These are phyloP conservation scores for Hyposoter didymator DNA, from an alignment of 2,888 invertebrate species.

Conservation along the genomic window DNA sequence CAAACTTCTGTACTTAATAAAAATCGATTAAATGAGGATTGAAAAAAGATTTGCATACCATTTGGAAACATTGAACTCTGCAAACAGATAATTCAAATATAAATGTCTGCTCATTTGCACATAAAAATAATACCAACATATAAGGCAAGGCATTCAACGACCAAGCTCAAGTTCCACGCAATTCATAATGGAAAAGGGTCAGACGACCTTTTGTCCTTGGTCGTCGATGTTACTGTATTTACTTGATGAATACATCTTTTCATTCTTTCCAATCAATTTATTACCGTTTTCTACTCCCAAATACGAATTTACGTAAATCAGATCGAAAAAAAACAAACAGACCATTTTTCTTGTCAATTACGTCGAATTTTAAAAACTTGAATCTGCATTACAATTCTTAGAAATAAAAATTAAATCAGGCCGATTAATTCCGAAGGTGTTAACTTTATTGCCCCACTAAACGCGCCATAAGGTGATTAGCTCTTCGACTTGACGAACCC, in stretches of 20 bases:
- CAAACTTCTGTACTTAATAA: neutral
- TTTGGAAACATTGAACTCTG: neutral
- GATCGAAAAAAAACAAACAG: neutral
- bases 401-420: neutral
- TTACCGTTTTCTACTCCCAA: neutral
- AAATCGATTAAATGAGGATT: constrained; percentile 5
- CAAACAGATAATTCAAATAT: neutral
- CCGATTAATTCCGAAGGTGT: neutral
- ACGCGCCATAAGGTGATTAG: neutral
- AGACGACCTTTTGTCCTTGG: neutral
- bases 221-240: neutral
- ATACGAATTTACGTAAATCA: neutral
- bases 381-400: neutral
- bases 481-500: neutral
- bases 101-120: constrained; percentile 14
- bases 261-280: neutral
- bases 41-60: constrained; percentile 1
- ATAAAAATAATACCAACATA: neutral
- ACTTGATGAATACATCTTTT: neutral
- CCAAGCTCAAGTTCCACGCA: neutral
- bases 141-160: neutral
- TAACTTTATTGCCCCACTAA: neutral
- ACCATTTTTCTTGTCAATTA: neutral
- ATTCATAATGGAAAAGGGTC: constrained; percentile 22
- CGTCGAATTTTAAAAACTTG: neutral